These are phyloP conservation scores for Colistium nudipinnis DNA, from an alignment of 2,113 vertebrate species.

Conservation along the genomic window DNA sequence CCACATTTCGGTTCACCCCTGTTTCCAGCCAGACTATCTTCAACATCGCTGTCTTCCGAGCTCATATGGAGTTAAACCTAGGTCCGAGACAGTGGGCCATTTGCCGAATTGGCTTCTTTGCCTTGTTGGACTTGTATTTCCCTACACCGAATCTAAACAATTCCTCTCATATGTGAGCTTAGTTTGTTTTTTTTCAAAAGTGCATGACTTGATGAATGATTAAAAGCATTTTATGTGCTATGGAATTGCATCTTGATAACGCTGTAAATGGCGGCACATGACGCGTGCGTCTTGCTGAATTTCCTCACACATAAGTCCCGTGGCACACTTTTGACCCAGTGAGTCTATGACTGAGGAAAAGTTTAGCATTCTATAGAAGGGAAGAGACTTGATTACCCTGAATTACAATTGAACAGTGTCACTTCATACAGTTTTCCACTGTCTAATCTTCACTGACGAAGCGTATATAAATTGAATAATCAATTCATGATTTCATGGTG, in stretches of 20 bases:
- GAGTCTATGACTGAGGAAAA: no score
- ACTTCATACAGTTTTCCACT: no score
- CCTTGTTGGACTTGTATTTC: conserved; percentile 61
- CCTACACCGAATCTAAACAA: conserved; percentile 57
- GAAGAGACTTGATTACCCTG: not conserved
- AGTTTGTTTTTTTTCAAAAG: conserved; percentile 81
- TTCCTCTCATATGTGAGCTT: conserved; percentile 77
- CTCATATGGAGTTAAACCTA: conserved; percentile 67
- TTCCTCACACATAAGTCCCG: no score
- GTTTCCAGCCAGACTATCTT: not conserved
- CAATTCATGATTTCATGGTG: no score
- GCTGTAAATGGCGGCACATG: conserved; percentile 46
- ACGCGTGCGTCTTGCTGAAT: conserved; percentile 2
- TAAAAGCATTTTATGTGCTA: conserved; percentile 55
- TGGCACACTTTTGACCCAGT: no score
- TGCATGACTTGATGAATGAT: conserved; percentile 61
- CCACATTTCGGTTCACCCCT: not conserved
- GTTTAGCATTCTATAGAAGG: not conserved
- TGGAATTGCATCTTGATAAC: conserved; percentile 46
- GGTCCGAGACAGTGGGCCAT: conserved; percentile 42
- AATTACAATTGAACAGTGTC: no score
- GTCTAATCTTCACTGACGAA: no score
- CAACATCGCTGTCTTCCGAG: conserved; percentile 3
- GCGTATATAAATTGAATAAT: no score
- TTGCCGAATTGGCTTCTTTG: conserved; percentile 65